phyloP scores from a whole-genome alignment of 2,797 vertebrate species.

The Crax fasciolata region DNA sequence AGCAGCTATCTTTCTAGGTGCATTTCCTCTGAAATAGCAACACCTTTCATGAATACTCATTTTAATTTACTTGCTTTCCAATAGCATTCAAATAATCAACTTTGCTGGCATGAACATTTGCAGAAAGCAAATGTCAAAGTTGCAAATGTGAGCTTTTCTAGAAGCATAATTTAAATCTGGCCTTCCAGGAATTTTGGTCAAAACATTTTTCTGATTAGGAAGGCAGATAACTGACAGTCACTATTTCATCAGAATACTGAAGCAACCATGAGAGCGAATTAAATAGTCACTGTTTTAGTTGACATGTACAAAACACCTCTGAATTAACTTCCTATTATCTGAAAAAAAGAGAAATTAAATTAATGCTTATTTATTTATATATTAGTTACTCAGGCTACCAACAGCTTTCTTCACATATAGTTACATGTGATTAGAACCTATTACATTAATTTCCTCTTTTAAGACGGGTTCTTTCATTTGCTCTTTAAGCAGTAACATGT shows the following conservation, averaged over 20 bases:
- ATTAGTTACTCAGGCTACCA: background rate
- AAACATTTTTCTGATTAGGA: background rate
- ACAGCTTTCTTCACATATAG: background rate
- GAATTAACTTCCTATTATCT: background rate
- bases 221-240: conserved; percentile 3
- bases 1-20: background rate
- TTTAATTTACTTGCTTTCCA: conserved; percentile 31
- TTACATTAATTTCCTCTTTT: background rate
- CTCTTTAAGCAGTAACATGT: background rate
- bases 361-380: background rate
- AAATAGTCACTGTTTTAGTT: background rate
- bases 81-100: conserved; percentile 2
- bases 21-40: background rate
- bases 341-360: background rate
- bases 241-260: conserved; percentile 10
- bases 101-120: background rate
- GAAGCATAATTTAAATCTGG: background rate
- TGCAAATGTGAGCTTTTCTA: background rate
- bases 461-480: background rate
- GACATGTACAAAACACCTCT: background rate
- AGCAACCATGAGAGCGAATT: background rate
- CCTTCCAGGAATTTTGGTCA: background rate
- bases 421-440: background rate
- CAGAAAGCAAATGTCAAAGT: conserved; percentile 27
- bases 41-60: background rate